phyloP scores from a whole-genome alignment of 2,113 vertebrate genomes.

The Oplegnathus fasciatus region DNA sequence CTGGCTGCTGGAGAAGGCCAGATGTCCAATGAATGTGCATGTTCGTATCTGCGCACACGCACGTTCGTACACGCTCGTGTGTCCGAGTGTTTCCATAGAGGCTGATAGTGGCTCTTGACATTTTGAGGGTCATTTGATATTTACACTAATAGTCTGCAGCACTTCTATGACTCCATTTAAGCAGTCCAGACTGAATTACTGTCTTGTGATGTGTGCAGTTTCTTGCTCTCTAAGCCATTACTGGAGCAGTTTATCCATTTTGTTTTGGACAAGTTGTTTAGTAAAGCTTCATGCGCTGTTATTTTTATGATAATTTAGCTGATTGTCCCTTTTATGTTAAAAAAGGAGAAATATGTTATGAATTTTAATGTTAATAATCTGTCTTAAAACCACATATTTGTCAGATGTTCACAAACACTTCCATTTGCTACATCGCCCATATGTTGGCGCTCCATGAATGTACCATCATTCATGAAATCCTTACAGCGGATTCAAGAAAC shows the following conservation, averaged over 20 bases:
- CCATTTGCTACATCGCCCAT: neutral
- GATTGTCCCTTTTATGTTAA: neutral
- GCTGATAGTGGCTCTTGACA: slow-evolving; percentile 76
- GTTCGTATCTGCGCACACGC: neutral
- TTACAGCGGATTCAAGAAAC: neutral
- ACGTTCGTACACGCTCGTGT: neutral
- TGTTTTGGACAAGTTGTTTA: neutral
- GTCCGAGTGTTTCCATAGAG: slow-evolving; percentile 73
- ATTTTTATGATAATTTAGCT: neutral
- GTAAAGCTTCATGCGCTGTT: neutral
- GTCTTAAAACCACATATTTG: neutral
- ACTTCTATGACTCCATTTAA: slow-evolving; percentile 57
- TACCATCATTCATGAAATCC: neutral
- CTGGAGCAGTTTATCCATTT: neutral
- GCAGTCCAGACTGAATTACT: slow-evolving; percentile 30
- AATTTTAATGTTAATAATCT: neutral
- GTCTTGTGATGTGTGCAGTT: neutral
- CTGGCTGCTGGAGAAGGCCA: slow-evolving; percentile 70
- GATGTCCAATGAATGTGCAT: slow-evolving; percentile 70
- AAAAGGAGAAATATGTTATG: neutral
- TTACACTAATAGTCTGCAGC: slow-evolving; percentile 41
- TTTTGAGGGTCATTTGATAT: slow-evolving; percentile 75
- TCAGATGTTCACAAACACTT: neutral
- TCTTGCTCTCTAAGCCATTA: neutral
- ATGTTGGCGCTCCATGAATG: neutral